Percentiles rank a stretch among this genome's conserved stretches.
phyloP scores from a whole-genome alignment of 1,140 invertebrate genomes.

The Diplogasteroides magnus region DNA sequence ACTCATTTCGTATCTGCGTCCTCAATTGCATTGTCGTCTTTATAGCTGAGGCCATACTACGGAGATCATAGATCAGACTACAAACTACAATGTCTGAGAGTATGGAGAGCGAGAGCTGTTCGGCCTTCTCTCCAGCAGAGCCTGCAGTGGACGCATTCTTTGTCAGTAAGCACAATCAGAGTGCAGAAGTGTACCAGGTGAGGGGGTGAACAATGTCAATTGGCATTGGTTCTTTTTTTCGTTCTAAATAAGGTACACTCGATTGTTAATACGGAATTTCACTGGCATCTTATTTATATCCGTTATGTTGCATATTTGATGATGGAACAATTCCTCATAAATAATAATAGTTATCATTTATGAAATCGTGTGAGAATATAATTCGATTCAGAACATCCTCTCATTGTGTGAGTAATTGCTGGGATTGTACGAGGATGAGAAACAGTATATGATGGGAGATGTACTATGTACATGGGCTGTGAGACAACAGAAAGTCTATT shows the following conservation, averaged over 20 bases:
- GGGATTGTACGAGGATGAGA: conserved; percentile 49
- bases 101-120: conserved; percentile 24
- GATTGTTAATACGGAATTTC: too few species aligned
- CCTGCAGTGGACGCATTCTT: conserved; percentile 39
- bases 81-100: neutral
- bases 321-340: too few species aligned
- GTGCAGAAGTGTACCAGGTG: conserved; percentile 49
- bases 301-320: too few species aligned
- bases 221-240: too few species aligned
- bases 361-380: too few species aligned
- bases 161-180: conserved; percentile 47
- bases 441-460: conserved; percentile 52
- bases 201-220: too few species aligned
- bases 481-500: conserved; percentile 53
- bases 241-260: too few species aligned
- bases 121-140: conserved; percentile 27
- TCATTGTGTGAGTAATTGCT: conserved; percentile 29
- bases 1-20: too few species aligned
- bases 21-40: too few species aligned
- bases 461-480: conserved; percentile 48
- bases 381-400: conserved; percentile 36
- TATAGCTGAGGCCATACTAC: too few species aligned
- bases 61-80: neutral
- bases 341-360: too few species aligned
- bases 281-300: too few species aligned